These are phyloP conservation scores for Aproaerema taeniolella DNA, from an alignment of 2,888 invertebrate genomes.

Conservation along the genomic window DNA sequence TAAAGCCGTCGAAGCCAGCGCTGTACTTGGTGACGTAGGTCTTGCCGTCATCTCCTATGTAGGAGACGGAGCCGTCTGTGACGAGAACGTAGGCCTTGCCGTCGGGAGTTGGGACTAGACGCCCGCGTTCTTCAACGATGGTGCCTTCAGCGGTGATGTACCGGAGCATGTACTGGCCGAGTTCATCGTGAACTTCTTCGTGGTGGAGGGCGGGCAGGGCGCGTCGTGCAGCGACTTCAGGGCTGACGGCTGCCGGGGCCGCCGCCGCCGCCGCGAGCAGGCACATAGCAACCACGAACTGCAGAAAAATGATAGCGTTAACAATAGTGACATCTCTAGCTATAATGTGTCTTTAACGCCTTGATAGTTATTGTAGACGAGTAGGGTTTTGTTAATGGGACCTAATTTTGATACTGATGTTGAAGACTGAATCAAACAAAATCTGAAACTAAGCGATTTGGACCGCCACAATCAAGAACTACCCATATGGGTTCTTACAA, in stretches of 20 bases:
- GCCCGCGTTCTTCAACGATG: constrained; percentile 42
- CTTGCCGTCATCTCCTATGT: constrained; percentile 45
- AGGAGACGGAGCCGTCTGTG: constrained; percentile 44
- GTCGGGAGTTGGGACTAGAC: constrained; percentile 36
- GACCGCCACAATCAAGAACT: too few relatives aligned
- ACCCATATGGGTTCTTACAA: too few relatives aligned
- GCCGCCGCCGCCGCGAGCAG: constrained; percentile 28
- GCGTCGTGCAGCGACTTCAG: constrained; percentile 23
- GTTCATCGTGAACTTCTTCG: constrained; percentile 41
- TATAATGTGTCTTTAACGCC: too few relatives aligned
- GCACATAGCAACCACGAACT: constrained; percentile 33
- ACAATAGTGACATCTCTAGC: neutral
- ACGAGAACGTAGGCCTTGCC: constrained; percentile 37
- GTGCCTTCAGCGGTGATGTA: constrained; percentile 51
- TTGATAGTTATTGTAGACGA: too few relatives aligned
- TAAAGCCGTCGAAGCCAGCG: constrained; percentile 42
- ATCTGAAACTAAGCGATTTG: too few relatives aligned
- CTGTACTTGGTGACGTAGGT: constrained; percentile 47
- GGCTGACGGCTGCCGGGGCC: constrained; percentile 22
- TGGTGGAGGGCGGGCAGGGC: constrained; percentile 36
- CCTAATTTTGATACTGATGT: too few relatives aligned
- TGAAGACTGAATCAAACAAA: too few relatives aligned
- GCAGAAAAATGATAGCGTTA: too few relatives aligned
- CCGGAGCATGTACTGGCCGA: constrained; percentile 44
- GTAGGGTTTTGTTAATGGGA: too few relatives aligned